Conservation (phyloP, 2,888 invertebrate species). For the Synergus itoensis region DNA sequence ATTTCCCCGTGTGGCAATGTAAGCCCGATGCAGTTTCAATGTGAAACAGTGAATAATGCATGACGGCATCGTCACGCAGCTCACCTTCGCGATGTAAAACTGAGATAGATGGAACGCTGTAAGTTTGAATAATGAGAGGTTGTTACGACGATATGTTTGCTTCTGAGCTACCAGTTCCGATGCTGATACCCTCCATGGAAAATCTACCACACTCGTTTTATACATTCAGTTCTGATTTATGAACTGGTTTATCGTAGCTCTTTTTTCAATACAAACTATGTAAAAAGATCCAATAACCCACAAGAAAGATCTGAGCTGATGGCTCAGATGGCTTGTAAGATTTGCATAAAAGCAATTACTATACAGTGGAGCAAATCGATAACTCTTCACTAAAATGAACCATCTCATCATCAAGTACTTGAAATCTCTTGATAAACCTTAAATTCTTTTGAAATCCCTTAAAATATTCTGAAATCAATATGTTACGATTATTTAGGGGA, state of each 20-base stretch:
- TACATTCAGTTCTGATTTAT: conserved; percentile 60
- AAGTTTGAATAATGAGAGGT: conserved; percentile 73
- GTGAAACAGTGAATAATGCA: conserved; percentile 72
- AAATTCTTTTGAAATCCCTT: no score
- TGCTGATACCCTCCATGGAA: conserved; percentile 51
- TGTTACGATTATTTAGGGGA: no score
- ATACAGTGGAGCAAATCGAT: neutral
- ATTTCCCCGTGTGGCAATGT: conserved; percentile 57
- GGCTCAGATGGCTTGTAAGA: neutral
- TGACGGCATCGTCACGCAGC: conserved; percentile 70
- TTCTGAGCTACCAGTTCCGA: conserved; percentile 52
- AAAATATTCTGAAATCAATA: no score
- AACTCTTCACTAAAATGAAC: neutral
- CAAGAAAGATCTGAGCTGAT: neutral
- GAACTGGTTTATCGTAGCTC: conserved; percentile 60
- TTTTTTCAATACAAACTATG: conserved; percentile 61
- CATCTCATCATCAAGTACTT: neutral
- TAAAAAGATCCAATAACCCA: neutral
- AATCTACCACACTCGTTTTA: conserved; percentile 54
- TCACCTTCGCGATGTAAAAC: conserved; percentile 71
- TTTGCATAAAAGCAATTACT: neutral
- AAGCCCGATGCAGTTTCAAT: conserved; percentile 69
- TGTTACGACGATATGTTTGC: conserved; percentile 67
- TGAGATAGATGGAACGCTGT: conserved; percentile 73
- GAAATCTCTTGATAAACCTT: no score